phyloP scores from a whole-genome alignment of 2,888 invertebrate genomes.

The Reticulitermes lucifugus region DNA sequence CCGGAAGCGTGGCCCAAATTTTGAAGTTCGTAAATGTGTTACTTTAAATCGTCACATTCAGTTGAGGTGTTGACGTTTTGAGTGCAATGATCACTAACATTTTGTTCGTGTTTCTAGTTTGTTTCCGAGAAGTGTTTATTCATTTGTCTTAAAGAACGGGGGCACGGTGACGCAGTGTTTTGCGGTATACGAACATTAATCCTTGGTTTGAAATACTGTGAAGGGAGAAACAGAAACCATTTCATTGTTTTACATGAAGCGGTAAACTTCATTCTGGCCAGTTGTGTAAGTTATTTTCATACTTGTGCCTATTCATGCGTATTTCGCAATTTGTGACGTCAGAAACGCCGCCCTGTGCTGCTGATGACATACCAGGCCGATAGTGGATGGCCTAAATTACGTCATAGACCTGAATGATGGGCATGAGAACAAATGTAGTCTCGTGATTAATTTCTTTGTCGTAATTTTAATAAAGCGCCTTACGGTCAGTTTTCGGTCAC shows the following conservation, averaged over 20 bases:
- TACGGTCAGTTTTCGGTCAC: too few species aligned
- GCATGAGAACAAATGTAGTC: not conserved
- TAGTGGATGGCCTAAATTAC: slow-evolving; percentile 48
- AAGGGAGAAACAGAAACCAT: not conserved
- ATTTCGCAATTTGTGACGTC: slow-evolving; percentile 49
- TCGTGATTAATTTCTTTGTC: not conserved
- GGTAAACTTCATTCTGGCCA: slow-evolving; percentile 15
- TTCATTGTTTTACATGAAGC: not conserved
- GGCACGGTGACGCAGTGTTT: slow-evolving; percentile 46
- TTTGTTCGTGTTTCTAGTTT: not conserved
- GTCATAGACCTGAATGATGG: slow-evolving; percentile 41
- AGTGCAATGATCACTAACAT: not conserved
- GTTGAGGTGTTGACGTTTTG: not conserved
- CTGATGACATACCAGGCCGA: slow-evolving; percentile 51
- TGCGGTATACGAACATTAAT: slow-evolving; percentile 27
- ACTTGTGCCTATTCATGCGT: not conserved
- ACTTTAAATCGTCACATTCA: not conserved
- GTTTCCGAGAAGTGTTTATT: not conserved
- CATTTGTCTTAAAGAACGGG: not conserved
- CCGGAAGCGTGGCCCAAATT: slow-evolving; percentile 46
- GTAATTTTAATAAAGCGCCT: too few species aligned
- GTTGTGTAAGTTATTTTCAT: slow-evolving; percentile 8
- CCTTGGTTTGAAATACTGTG: not conserved
- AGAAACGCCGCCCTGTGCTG: slow-evolving; percentile 49
- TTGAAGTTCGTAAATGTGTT: not conserved